Evolutionary conservation across 2,797 vertebrate species (phyloP), one percentile per base, ranked within the genome.

Genomic region (Delichon dasypus): DNA sequence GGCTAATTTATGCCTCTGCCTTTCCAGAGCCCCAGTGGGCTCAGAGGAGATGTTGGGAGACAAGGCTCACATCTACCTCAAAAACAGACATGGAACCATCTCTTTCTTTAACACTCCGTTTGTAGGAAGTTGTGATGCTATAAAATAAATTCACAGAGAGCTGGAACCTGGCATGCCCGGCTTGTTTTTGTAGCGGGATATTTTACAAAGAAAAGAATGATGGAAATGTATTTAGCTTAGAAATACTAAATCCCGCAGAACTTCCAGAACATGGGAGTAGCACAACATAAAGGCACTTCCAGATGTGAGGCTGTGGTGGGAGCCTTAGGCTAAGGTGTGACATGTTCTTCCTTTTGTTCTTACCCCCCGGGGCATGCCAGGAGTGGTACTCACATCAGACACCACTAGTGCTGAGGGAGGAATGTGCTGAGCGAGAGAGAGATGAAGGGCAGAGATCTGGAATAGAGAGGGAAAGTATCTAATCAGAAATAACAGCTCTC

Each of bases 401-500:
- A 50, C 27, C 20, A 1, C 75, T 20, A 38, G 72, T 36, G 72
- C 64, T 81, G 76, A 75, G 58, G 65, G 75, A 93, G 32, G 82
- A 74, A 45, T 27, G 29, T 74, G 58, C 51, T 58, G 72, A 83
- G 79, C 27, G 30, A 77, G 64, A 70, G 64, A 70, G 71, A 64
- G 57, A 73, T 26, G 62, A 87, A 92, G 50, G n/a, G 58, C 34
- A 85, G 83, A 70, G 64, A 68, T 51, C 32, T 68, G 75, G 38
- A 78, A 73, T 81, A 22, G 29, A 47, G 47, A 72, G 50, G 38
- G 51, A 54, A 80, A 62, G 15, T 27, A 51, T 45, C 66, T 91
- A 85, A 89, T 92, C 85, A 85, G 82, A 70, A 89, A 66, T 80
- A 90, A 80, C 47, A 84, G 58, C 62, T 77, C 55, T 93, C 79